Conservation (phyloP, 2,113 vertebrate genomes). For the Ailuropoda melanoleuca region DNA sequence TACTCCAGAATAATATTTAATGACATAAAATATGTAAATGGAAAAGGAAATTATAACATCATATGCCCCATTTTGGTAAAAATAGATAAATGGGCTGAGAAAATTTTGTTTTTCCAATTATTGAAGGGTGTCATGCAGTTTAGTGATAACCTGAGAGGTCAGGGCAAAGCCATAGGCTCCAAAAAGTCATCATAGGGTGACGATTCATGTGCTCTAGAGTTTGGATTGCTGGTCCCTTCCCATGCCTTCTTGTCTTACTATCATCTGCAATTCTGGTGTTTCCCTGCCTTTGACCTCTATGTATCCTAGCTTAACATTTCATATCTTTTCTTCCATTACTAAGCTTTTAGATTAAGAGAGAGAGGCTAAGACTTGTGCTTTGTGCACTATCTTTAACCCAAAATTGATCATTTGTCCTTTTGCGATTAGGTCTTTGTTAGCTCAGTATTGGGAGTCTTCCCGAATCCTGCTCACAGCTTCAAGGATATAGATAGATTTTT, state of each 20-base stretch:
- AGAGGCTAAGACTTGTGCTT: not conserved
- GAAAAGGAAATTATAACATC: not conserved
- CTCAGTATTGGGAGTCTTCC: not conserved
- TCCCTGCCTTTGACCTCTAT: not conserved
- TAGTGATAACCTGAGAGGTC: not conserved
- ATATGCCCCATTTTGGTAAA: not conserved
- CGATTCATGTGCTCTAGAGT: not conserved
- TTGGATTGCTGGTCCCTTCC: not conserved
- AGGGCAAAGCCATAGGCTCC: not conserved
- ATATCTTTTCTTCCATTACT: not conserved
- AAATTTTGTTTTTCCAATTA: not conserved
- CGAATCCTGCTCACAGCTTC: not conserved
- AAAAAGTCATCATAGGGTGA: not conserved
- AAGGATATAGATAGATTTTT: not conserved
- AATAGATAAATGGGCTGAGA: not conserved
- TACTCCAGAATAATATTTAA: not conserved
- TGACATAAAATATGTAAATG: not conserved
- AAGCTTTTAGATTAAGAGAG: not conserved
- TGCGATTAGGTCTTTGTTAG: not conserved
- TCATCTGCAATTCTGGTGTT: not conserved
- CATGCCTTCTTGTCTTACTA: not conserved
- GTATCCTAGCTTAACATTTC: not conserved
- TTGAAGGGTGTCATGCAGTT: not conserved
- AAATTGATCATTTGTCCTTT: not conserved
- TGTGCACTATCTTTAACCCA: not conserved